Evolutionary conservation across 2,797 vertebrate species (phyloP).

Genomic region (Acrossocheilus wenchowensis): DNA sequence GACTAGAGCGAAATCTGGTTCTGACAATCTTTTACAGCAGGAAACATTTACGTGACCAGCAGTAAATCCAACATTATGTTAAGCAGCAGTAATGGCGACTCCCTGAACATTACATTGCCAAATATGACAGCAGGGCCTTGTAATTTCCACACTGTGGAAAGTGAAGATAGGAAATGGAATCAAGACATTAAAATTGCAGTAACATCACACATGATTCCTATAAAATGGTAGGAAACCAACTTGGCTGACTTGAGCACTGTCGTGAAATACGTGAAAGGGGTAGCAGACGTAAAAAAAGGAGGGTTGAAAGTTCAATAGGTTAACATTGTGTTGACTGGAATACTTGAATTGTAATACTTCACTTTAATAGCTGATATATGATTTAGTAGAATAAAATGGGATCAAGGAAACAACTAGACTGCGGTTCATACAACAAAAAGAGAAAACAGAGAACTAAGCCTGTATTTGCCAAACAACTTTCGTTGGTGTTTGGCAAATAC

Average conservation of each 20-base stretch:
- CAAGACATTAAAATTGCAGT: not conserved
- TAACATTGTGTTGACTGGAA: not conserved
- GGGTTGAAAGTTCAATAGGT: not conserved
- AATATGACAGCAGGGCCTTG: conserved; percentile 61
- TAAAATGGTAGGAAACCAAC: conserved; percentile 2
- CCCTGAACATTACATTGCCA: conserved; percentile 24
- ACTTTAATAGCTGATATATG: not conserved
- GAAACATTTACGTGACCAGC: conserved; percentile 40
- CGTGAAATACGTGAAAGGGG: not conserved
- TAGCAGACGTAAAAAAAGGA: not conserved
- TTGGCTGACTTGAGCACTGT: not conserved
- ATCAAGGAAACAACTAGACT: not conserved
- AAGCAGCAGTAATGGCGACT: conserved; percentile 21
- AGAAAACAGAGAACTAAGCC: not conserved
- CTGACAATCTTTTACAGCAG: conserved; percentile 28
- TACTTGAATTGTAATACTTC: not conserved
- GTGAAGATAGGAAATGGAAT: conserved; percentile 52
- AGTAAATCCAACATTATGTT: conserved; percentile 38
- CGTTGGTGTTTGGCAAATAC: not conserved
- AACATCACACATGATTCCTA: not conserved
- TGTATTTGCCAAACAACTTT: not conserved
- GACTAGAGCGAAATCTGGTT: not conserved
- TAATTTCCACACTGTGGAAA: conserved; percentile 56
- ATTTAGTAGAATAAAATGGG: not conserved
- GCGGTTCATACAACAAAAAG: not conserved